Evolutionary conservation across 1,140 invertebrate species (phyloP).

Genomic region (Ostrea edulis): DNA sequence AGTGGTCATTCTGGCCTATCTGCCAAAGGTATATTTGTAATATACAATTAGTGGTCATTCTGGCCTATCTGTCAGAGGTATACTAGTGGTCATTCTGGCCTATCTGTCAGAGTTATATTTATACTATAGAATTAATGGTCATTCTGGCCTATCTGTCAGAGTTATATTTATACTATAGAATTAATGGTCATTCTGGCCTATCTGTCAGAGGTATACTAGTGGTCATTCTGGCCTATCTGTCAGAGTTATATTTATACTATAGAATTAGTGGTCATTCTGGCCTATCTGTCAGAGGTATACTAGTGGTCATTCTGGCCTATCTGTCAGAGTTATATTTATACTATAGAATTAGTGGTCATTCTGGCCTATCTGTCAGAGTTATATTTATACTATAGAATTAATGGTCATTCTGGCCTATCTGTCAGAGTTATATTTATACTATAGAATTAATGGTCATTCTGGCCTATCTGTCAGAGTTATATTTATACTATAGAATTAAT

Average conservation of each 20-base stretch:
- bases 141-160: constrained; percentile 37
- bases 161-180: too few species aligned
- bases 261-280: constrained; percentile 48
- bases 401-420: constrained; percentile 43
- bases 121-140: too few species aligned
- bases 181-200: constrained; percentile 44
- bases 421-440: background rate
- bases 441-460: too few species aligned
- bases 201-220: background rate
- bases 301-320: constrained; percentile 42
- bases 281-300: background rate
- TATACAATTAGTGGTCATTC: too few species aligned
- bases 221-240: constrained; percentile 42
- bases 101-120: background rate
- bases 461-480: constrained; percentile 20
- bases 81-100: constrained; percentile 33
- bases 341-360: too few species aligned
- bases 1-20: constrained; percentile 43
- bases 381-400: too few species aligned
- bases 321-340: background rate
- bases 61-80: constrained; percentile 37
- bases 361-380: constrained; percentile 34
- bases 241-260: background rate
- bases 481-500: too few species aligned
- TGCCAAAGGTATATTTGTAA: background rate